A percentile compares a stretch with the other conserved stretches of the same genome.
Evolutionary conservation across 1,140 invertebrate genomes (phyloP).

Genomic region (Diabrotica undecimpunctata): DNA sequence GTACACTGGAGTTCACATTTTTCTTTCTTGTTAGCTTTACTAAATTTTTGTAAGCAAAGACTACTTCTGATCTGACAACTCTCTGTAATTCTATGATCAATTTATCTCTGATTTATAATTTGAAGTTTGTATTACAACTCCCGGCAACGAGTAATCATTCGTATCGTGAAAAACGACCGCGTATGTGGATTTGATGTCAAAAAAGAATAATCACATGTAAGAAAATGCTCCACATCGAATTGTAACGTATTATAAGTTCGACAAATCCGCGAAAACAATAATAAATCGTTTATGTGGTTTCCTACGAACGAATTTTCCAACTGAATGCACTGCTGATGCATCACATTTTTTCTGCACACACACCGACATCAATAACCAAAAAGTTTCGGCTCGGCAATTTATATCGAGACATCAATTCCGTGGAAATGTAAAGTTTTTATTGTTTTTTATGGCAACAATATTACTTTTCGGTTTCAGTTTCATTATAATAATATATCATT

Average conservation of each 20-base stretch:
- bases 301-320: constrained; percentile 15
- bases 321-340: constrained; percentile 13
- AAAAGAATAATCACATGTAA: constrained; percentile 6
- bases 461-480: too few relatives aligned
- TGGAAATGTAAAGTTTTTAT: background rate
- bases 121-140: too few relatives aligned
- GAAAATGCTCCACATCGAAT: background rate
- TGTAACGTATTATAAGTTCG: constrained; percentile 14
- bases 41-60: too few relatives aligned
- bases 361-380: constrained; percentile 12
- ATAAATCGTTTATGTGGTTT: constrained; percentile 17
- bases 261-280: constrained; percentile 11
- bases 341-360: constrained; percentile 6
- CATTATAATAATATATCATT: too few relatives aligned
- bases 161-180: background rate
- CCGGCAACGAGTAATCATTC: background rate
- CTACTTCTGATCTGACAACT: too few relatives aligned
- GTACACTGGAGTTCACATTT: too few relatives aligned
- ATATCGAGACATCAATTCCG: constrained; percentile 8
- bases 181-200: constrained; percentile 3
- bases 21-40: too few relatives aligned
- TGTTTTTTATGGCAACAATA: background rate
- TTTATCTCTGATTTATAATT: too few relatives aligned
- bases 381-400: background rate
- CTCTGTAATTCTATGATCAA: too few relatives aligned